Percentiles rank a stretch among this genome's conserved stretches.
Evolutionary conservation across 2,888 invertebrate species (phyloP).

Genomic region (Patella pellucida): DNA sequence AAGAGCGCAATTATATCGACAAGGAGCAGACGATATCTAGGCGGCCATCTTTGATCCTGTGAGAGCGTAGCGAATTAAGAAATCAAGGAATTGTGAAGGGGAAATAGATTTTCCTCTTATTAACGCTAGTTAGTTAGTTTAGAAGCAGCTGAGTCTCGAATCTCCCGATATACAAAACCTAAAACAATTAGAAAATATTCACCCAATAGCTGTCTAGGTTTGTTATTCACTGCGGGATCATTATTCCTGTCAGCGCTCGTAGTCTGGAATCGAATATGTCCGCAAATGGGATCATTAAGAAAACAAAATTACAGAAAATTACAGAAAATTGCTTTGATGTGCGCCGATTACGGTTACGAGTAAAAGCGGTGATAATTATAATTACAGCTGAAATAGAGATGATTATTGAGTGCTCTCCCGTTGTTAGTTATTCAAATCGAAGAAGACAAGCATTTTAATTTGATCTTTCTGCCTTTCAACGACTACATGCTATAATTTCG

Average conservation of each 20-base stretch:
- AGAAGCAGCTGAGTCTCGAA: too few relatives aligned
- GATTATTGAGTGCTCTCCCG: slow-evolving; percentile 21
- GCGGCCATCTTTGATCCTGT: not conserved
- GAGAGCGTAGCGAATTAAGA: not conserved
- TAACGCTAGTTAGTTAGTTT: too few relatives aligned
- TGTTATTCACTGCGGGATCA: slow-evolving; percentile 10
- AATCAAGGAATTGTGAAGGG: not conserved
- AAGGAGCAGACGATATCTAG: not conserved
- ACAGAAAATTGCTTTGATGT: slow-evolving; percentile 35
- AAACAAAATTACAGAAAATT: slow-evolving; percentile 34
- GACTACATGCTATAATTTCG: slow-evolving; percentile 23
- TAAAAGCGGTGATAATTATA: slow-evolving; percentile 35
- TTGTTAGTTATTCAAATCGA: slow-evolving; percentile 26
- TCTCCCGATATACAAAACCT: too few relatives aligned
- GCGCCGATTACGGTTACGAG: slow-evolving; percentile 30
- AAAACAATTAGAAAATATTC: too few relatives aligned
- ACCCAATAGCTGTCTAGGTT: not conserved
- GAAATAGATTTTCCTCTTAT: not conserved
- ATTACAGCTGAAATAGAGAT: slow-evolving; percentile 27
- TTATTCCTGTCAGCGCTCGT: slow-evolving; percentile 17
- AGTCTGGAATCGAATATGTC: slow-evolving; percentile 23
- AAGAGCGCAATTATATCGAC: not conserved
- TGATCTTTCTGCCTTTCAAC: slow-evolving; percentile 22
- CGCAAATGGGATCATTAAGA: slow-evolving; percentile 30
- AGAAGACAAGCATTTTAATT: slow-evolving; percentile 35